Evolutionary conservation across 2,797 vertebrate species (phyloP), one percentile per base, ranked within the genome.

Genomic region (Pempheris klunzingeri): DNA sequence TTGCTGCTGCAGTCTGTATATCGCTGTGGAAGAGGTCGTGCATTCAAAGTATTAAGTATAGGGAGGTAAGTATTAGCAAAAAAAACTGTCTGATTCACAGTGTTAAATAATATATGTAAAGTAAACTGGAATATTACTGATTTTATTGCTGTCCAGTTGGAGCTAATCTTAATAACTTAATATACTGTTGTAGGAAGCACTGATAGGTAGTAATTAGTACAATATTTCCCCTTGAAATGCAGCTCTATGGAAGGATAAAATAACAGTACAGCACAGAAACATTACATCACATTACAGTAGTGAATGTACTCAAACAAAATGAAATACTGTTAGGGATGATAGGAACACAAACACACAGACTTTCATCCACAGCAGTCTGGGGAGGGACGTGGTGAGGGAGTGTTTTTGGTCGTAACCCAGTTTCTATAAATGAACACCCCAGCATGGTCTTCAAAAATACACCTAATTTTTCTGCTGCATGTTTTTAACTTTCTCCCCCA

Each of bases 361-460:
- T 44, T 68, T 9, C 32, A 57, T 47, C 38, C 17, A 52, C 76
- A 14, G 26, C 49, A 43, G 32, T 74, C 26, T 30, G 62, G n/a
- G n/a, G 43, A 49, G 67, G n/a, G 38, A 47, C 44, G 26, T 15
- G 28, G 18, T 28, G 20, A 77, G 43, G 5, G 6, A 22, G 13
- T 41, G 30, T 81, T 69, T 71, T 63, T 70, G 53, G 34, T 52
- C 46, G 26, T 70, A 76, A 75, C 73, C 78, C 47, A 59, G 32
- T 77, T 81, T 74, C 63, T 84, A 73, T 71, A 74, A 78, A 79
- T 78, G 77, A 54, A 61, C 32, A 20, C 18, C 22, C 70, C 46
- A 11, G 32, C 49, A 13, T 59, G 28, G 32, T 30, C 58, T 50
- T 53, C 39, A 77, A 57, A 78, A 62, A 66, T 50, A 74, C 64